These are phyloP conservation scores for Oceanites oceanicus DNA, from an alignment of 2,113 vertebrate species.

Conservation along the genomic window DNA sequence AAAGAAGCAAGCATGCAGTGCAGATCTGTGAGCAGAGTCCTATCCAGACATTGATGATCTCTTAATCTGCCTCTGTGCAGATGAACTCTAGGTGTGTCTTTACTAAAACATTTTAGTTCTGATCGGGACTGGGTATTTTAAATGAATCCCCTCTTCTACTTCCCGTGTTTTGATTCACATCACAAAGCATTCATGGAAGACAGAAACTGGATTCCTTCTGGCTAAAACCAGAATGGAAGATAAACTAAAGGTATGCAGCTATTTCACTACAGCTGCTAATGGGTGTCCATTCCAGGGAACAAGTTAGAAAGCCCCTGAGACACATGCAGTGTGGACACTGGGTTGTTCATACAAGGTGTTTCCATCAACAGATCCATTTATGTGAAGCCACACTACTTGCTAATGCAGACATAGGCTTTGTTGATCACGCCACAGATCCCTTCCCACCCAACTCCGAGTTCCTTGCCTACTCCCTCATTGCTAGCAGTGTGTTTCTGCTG, in stretches of 20 bases:
- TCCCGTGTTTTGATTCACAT: neutral
- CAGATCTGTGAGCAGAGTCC: neutral
- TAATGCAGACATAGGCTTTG: neutral
- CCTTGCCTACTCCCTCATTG: neutral
- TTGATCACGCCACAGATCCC: rapidly evolving
- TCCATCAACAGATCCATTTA: neutral
- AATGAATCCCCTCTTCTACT: neutral
- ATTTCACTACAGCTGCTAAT: neutral
- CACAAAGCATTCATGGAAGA: neutral
- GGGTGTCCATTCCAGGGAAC: neutral
- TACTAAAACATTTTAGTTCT: neutral
- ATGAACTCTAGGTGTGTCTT: neutral
- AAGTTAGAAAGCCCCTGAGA: neutral
- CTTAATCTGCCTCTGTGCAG: neutral
- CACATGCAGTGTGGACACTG: neutral
- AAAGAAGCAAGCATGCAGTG: neutral
- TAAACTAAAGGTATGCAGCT: neutral
- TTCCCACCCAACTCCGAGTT: neutral
- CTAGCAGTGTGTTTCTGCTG: neutral
- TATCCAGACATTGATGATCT: neutral
- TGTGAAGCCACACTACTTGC: neutral
- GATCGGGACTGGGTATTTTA: neutral
- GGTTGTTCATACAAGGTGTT: neutral
- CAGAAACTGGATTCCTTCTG: neutral
- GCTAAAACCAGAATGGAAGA: neutral